A percentile compares a stretch with the other conserved stretches of the same genome.
Conservation (phyloP, 2,797 vertebrate genomes). For the Myioborus miniatus region DNA sequence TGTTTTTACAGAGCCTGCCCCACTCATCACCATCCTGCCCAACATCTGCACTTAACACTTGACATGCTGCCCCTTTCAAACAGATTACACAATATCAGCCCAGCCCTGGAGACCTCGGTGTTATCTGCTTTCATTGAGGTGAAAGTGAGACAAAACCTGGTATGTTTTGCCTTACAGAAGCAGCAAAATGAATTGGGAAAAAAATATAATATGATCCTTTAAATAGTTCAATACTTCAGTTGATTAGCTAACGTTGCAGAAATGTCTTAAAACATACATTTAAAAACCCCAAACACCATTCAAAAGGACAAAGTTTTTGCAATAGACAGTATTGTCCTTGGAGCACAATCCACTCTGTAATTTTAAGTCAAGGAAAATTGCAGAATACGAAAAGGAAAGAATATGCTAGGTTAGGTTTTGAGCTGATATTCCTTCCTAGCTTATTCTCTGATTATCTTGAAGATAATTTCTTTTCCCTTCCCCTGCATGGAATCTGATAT, state of each 20-base stretch:
- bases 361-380: neutral
- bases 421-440: neutral
- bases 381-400: neutral
- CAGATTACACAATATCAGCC: neutral
- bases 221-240: neutral
- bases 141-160: neutral
- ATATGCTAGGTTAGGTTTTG: neutral
- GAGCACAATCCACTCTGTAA: neutral
- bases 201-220: neutral
- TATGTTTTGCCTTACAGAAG: neutral
- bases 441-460: neutral
- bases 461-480: neutral
- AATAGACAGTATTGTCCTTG: neutral
- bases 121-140: neutral
- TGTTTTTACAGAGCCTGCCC: conserved; percentile 2
- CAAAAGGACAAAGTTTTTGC: neutral
- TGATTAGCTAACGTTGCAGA: neutral
- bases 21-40: neutral
- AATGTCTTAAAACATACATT: neutral
- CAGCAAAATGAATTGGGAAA: neutral
- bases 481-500: neutral
- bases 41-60: neutral
- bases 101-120: neutral
- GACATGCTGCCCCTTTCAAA: neutral
- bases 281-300: neutral